Evolutionary conservation across 2,113 vertebrate species (phyloP).

Genomic region (Crotalus tigris): DNA sequence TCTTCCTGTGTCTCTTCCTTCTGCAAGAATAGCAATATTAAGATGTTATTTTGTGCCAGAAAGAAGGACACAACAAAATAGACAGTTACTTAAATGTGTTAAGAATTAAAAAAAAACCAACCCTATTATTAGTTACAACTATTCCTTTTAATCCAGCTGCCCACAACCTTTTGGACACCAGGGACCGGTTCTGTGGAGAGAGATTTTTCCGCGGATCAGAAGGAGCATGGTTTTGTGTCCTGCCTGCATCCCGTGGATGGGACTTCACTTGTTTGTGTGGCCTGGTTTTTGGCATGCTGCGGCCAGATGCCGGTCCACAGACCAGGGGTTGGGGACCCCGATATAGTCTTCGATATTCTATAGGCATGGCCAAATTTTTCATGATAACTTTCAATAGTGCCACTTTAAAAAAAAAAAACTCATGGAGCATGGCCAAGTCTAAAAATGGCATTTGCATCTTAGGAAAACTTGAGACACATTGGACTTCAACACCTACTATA

Average conservation of each 20-base stretch:
- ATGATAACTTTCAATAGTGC: neutral
- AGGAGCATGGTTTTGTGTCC: too few species aligned
- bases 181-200: too few species aligned
- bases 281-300: too few species aligned
- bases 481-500: neutral
- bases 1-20: slow-evolving; percentile 50
- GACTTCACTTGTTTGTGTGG: too few species aligned
- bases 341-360: neutral
- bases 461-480: neutral
- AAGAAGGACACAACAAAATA: slow-evolving; percentile 38
- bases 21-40: slow-evolving; percentile 54
- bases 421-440: neutral
- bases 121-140: neutral
- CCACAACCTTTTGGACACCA: too few species aligned
- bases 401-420: neutral
- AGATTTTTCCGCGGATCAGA: too few species aligned
- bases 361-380: neutral
- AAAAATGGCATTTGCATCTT: neutral
- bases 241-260: too few species aligned
- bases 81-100: slow-evolving; percentile 42
- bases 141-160: neutral
- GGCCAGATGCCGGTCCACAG: too few species aligned
- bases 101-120: neutral
- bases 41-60: slow-evolving; percentile 55
- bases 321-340: too few species aligned